phyloP scores from a whole-genome alignment of 2,797 vertebrate genomes.

The Petrocephalus sullivani region DNA sequence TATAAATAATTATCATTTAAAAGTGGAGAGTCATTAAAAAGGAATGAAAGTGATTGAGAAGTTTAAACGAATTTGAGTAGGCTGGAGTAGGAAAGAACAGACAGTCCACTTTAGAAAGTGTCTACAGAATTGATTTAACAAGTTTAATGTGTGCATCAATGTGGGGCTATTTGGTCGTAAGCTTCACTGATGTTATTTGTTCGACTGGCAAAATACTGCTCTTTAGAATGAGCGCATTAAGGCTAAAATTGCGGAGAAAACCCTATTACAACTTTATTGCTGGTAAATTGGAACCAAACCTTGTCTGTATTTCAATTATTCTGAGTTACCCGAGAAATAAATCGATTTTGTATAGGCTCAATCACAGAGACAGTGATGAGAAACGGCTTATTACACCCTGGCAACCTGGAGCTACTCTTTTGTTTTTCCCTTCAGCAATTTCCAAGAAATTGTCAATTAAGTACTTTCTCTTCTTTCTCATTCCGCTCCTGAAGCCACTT shows the following conservation, averaged over 20 bases:
- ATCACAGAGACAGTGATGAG: slow-evolving; percentile 85
- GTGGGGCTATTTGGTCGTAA: slow-evolving; percentile 86
- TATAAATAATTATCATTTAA: slow-evolving; percentile 70
- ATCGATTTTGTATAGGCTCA: slow-evolving; percentile 82
- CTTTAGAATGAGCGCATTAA: slow-evolving; percentile 93
- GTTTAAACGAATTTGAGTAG: slow-evolving; percentile 56
- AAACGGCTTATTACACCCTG: slow-evolving; percentile 84
- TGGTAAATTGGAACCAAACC: slow-evolving; percentile 93
- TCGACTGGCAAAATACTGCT: slow-evolving; percentile 87
- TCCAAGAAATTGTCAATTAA: slow-evolving; percentile 91
- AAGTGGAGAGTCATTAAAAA: slow-evolving; percentile 70
- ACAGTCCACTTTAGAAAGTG: slow-evolving; percentile 84
- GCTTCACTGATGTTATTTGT: slow-evolving; percentile 92
- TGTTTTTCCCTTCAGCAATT: slow-evolving; percentile 81
- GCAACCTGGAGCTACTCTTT: slow-evolving; percentile 63
- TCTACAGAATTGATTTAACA: slow-evolving; percentile 89
- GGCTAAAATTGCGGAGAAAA: slow-evolving; percentile 92
- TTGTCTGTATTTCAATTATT: slow-evolving; percentile 96
- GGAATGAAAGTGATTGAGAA: slow-evolving; percentile 66
- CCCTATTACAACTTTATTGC: slow-evolving; percentile 95
- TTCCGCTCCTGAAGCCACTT: slow-evolving; percentile 75
- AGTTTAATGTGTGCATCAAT: slow-evolving; percentile 88
- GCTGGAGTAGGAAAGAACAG: slow-evolving; percentile 68
- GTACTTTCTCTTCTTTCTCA: slow-evolving; percentile 71
- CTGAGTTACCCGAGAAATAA: slow-evolving; percentile 90